Base-by-base conservation (phyloP, 1,140 invertebrate species). In the Drosophila lini region DNA sequence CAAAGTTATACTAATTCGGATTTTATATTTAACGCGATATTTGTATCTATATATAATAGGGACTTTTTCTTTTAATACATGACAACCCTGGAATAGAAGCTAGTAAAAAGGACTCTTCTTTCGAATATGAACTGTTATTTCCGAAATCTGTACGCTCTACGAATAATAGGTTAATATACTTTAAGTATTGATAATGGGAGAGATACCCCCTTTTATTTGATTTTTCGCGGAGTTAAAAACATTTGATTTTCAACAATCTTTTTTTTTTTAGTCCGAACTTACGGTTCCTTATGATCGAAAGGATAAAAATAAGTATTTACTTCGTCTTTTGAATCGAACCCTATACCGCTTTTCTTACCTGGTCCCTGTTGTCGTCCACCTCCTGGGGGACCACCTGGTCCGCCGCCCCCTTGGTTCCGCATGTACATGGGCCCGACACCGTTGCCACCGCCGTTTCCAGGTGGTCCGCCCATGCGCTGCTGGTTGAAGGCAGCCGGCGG, bases 401-500 rank as follows among this genome's bases (percentile, higher is more conserved):
- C 80, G 9, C 59, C 31, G 38, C 59, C 69, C 7, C 78, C 85
- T 48, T 83, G 80, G 32, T 86, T 82, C 5, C 81, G 67, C 84
- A 83, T 78, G 48, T 90, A 90, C 85, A 90, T 85, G 2, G 85
- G 85, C 2, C 78, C 78, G 5, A 73, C 82, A 3, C 85, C 71
- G 32, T 83, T 83, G 28, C 81, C 89, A 32, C 62, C 44, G 22
- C 34, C 48, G 22, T 68, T 55, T 13, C 74, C 75, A 25, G 59
- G 48, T 11, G 89, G 91, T 3, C 91, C 86, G 15, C 91, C 83
- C 76, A 88, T 81, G 1, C 83, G 83, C 47, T 89, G 88, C 47
- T 89, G 88, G 74, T 91, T 92, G 32, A 92, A 92, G 10, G 83
- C 47, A 16, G 71, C 81, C 25, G 91, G 91, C n/a, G 91, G 91